A percentile compares a stretch with the other conserved stretches of the same genome.
These are phyloP conservation scores for Agrotis segetum DNA, from an alignment of 2,888 invertebrate genomes.

Conservation along the genomic window DNA sequence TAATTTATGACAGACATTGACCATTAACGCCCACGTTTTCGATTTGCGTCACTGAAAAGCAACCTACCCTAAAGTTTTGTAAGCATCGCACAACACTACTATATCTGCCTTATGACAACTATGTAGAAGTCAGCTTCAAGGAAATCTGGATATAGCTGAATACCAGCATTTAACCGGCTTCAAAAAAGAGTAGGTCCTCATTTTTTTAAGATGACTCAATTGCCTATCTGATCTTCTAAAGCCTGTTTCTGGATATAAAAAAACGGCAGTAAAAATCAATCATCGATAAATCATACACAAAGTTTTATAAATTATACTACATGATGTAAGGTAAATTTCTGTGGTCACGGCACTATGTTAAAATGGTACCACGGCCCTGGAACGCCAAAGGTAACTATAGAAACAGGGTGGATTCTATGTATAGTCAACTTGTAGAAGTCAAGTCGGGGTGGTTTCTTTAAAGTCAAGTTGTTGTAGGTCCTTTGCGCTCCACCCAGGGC, in stretches of 20 bases:
- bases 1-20: neutral
- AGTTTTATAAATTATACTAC: neutral
- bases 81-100: neutral
- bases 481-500: too few relatives aligned
- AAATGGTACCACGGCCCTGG: too few relatives aligned
- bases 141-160: too few relatives aligned
- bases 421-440: too few relatives aligned
- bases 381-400: too few relatives aligned
- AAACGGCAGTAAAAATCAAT: neutral
- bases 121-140: too few relatives aligned
- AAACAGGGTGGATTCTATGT: too few relatives aligned
- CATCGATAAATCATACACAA: neutral
- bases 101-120: too few relatives aligned
- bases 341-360: neutral
- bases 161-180: neutral
- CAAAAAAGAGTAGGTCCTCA: too few relatives aligned
- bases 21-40: constrained; percentile 21
- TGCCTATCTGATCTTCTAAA: neutral
- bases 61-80: neutral
- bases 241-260: neutral
- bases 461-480: too few relatives aligned
- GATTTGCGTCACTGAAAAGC: constrained; percentile 26
- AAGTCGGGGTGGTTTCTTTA: too few relatives aligned
- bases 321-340: neutral
- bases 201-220: neutral